phyloP scores from a whole-genome alignment of 2,888 invertebrate genomes.

The Eupithecia pulchellata region DNA sequence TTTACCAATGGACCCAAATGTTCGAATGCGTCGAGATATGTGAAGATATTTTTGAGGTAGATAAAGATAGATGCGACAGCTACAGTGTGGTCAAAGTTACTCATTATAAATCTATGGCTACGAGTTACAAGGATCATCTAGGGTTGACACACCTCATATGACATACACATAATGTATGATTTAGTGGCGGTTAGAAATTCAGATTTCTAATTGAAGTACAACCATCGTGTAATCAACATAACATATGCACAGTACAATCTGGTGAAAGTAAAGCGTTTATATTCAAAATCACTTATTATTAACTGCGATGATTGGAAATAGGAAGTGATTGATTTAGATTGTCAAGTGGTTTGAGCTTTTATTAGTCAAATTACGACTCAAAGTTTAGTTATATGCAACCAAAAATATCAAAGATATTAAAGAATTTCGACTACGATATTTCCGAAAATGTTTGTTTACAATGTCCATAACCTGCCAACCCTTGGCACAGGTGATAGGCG shows the following conservation, averaged over 20 bases:
- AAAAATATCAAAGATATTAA: neutral
- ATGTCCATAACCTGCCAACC: constrained; percentile 25
- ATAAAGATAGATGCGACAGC: constrained; percentile 27
- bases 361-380: neutral
- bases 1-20: constrained; percentile 31
- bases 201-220: neutral
- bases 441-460: neutral
- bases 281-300: neutral
- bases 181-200: neutral
- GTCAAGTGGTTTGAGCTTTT: neutral
- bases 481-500: constrained; percentile 48
- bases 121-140: constrained; percentile 27
- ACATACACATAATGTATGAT: constrained; percentile 3
- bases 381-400: neutral
- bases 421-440: too few species aligned
- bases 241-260: neutral
- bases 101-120: constrained; percentile 38
- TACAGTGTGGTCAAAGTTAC: constrained; percentile 27
- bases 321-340: neutral
- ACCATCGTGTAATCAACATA: neutral
- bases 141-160: constrained; percentile 30
- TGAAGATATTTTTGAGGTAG: constrained; percentile 26
- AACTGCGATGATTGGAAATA: neutral
- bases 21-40: constrained; percentile 27
- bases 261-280: constrained; percentile 2